Evolutionary conservation across 2,113 vertebrate species (phyloP).

Genomic region (Ascaphus truei): DNA sequence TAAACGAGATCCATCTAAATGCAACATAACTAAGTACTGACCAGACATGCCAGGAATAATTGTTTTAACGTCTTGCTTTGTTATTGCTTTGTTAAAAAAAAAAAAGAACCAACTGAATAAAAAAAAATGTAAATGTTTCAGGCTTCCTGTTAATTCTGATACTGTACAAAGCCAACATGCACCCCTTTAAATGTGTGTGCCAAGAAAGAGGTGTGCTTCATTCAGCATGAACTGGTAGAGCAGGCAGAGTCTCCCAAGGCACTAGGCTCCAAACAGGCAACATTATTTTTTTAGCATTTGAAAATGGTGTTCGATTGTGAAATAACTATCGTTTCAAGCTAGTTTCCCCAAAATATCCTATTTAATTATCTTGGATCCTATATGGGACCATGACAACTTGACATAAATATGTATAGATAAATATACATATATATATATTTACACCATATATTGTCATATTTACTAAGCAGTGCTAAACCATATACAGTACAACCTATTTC

Average conservation of each 20-base stretch:
- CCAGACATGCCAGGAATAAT: slow-evolving; percentile 45
- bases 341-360: no score
- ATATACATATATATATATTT: no score
- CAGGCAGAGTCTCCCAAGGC: background rate
- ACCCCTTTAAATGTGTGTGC: background rate
- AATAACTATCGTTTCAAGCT: background rate
- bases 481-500: no score
- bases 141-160: background rate
- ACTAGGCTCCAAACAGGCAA: background rate
- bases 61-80: slow-evolving; percentile 45
- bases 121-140: slow-evolving; percentile 1
- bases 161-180: background rate
- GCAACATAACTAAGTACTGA: slow-evolving; percentile 43
- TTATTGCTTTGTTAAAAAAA: slow-evolving; percentile 28
- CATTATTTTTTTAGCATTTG: background rate
- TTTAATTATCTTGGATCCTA: no score
- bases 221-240: background rate
- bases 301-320: background rate
- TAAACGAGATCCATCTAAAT: slow-evolving; percentile 30
- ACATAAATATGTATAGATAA: no score
- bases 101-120: background rate
- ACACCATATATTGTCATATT: no score
- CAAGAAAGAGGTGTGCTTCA: background rate
- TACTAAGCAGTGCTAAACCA: no score
- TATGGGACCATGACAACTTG: no score